These are phyloP conservation scores for Tinea pellionella DNA, from an alignment of 2,888 invertebrate species.

Conservation along the genomic window DNA sequence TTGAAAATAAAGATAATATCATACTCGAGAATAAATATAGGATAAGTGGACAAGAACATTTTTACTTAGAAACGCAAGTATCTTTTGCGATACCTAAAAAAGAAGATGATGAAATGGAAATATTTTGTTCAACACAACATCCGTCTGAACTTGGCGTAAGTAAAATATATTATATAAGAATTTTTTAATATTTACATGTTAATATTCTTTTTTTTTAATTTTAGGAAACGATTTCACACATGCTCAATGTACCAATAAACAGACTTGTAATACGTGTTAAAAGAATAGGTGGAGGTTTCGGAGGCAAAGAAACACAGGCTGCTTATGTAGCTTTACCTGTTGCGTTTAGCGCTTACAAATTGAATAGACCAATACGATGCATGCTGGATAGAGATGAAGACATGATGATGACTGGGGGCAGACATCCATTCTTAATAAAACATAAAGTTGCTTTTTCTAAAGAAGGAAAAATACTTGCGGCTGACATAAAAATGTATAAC, in stretches of 20 bases:
- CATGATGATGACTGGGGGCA: constrained; percentile 80
- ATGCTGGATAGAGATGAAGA: constrained; percentile 89
- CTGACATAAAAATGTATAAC: constrained; percentile 72
- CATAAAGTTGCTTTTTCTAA: constrained; percentile 80
- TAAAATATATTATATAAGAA: neutral
- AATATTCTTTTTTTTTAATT: no score
- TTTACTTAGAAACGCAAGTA: constrained; percentile 84
- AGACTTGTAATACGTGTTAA: constrained; percentile 76
- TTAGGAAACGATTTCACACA: constrained; percentile 70
- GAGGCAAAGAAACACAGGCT: constrained; percentile 83
- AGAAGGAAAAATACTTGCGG: constrained; percentile 74
- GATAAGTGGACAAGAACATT: constrained; percentile 88
- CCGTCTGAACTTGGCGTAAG: constrained; percentile 70
- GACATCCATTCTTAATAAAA: constrained; percentile 82
- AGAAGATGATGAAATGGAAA: constrained; percentile 79
- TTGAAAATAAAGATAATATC: constrained; percentile 71
- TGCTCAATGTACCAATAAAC: constrained; percentile 72
- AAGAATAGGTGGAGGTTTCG: constrained; percentile 89
- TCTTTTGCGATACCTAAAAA: constrained; percentile 70
- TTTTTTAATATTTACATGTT: neutral
- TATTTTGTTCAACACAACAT: constrained; percentile 79
- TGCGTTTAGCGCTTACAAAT: constrained; percentile 77
- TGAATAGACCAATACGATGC: constrained; percentile 77
- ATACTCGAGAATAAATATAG: constrained; percentile 73
- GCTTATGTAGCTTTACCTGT: constrained; percentile 71